A percentile compares a stretch with the other conserved stretches of the same genome.
phyloP scores from a whole-genome alignment of 2,888 invertebrate species.

The Altica lythri region DNA sequence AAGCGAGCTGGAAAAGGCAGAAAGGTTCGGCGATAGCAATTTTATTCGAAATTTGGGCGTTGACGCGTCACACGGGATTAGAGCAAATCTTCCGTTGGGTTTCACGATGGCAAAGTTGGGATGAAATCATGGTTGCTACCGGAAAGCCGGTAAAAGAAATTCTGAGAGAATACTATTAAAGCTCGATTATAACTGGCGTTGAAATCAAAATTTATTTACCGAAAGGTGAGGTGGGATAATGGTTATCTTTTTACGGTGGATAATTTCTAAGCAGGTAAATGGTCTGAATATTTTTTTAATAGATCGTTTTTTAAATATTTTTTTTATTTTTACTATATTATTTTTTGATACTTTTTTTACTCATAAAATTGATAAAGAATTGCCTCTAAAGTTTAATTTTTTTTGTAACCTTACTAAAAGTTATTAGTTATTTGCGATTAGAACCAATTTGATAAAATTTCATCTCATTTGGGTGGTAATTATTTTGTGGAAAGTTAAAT shows the following conservation, averaged over 20 bases:
- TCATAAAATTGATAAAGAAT: too few relatives aligned
- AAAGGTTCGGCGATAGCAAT: constrained; percentile 16
- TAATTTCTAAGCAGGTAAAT: constrained; percentile 6
- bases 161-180: constrained; percentile 17
- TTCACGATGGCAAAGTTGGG: constrained; percentile 6
- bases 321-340: too few relatives aligned
- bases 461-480: too few relatives aligned
- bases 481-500: too few relatives aligned
- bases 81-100: constrained; percentile 18
- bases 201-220: constrained; percentile 19
- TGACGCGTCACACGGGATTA: constrained; percentile 22
- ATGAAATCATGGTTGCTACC: constrained; percentile 13
- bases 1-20: not conserved
- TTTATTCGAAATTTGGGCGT: constrained; percentile 22
- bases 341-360: too few relatives aligned
- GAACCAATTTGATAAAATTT: too few relatives aligned
- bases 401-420: too few relatives aligned
- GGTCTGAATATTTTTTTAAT: not conserved
- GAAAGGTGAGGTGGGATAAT: constrained; percentile 10
- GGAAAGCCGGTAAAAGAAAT: constrained; percentile 17
- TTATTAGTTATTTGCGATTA: too few relatives aligned
- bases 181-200: constrained; percentile 19
- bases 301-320: not conserved
- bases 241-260: constrained; percentile 14
- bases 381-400: too few relatives aligned